These are phyloP conservation scores for Babyrousa celebensis DNA, from an alignment of 2,797 vertebrate genomes.

Conservation along the genomic window DNA sequence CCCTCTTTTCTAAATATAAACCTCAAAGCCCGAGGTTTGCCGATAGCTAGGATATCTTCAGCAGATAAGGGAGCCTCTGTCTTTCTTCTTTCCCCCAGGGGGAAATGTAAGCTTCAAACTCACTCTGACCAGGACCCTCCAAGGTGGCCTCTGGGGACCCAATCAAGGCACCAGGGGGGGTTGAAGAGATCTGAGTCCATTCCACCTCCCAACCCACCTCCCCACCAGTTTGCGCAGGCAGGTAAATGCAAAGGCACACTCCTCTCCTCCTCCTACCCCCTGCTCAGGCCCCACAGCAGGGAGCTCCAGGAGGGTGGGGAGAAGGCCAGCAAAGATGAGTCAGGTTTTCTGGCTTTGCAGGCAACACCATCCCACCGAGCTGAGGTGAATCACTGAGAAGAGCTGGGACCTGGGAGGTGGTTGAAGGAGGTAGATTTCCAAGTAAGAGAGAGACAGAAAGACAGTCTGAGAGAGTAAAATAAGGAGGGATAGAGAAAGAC, in stretches of 20 bases:
- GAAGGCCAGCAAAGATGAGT: conserved; percentile 86
- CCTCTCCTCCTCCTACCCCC: background rate
- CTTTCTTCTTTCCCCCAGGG: background rate
- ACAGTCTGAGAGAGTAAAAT: background rate
- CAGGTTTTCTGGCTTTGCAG: conserved; percentile 79
- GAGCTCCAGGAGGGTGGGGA: conserved; percentile 78
- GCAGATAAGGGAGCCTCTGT: conserved; percentile 83
- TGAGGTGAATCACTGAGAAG: conserved; percentile 83
- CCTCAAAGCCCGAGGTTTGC: conserved; percentile 76
- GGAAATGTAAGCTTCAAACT: conserved; percentile 80
- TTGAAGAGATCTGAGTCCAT: conserved; percentile 63
- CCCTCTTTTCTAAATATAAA: conserved; percentile 85
- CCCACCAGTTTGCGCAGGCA: background rate
- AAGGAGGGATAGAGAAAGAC: background rate
- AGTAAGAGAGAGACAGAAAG: background rate
- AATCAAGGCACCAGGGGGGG: conserved; percentile 74
- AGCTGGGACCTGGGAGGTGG: conserved; percentile 71
- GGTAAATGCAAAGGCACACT: background rate
- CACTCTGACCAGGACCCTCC: conserved; percentile 32
- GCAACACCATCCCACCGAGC: conserved; percentile 77
- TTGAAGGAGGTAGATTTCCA: conserved; percentile 64
- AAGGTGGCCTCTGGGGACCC: background rate
- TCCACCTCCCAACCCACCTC: conserved; percentile 33
- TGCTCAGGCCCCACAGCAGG: conserved; percentile 72
- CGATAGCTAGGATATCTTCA: conserved; percentile 72